These are phyloP conservation scores for Burhinus oedicnemus DNA, from an alignment of 2,113 vertebrate genomes.

Conservation along the genomic window DNA sequence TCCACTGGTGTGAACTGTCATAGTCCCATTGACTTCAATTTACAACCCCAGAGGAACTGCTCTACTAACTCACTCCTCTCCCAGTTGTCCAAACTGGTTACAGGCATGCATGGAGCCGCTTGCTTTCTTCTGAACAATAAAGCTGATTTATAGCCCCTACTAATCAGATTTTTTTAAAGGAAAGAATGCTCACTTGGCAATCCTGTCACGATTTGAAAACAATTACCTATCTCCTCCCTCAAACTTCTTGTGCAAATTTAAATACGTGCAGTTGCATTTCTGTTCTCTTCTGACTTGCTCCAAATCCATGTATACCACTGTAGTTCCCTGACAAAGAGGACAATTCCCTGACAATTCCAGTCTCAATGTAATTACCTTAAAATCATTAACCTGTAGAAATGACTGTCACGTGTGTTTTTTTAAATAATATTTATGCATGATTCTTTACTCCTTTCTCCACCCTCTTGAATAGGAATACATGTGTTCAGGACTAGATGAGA, in stretches of 20 bases:
- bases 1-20: neutral
- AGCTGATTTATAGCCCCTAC: neutral
- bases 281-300: neutral
- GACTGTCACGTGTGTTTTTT: accelerated
- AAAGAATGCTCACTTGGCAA: slow-evolving; percentile 1
- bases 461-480: neutral
- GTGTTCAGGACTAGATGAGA: neutral
- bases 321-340: neutral
- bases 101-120: neutral
- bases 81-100: neutral
- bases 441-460: neutral
- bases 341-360: no score
- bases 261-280: neutral
- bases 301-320: neutral
- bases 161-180: neutral
- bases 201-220: neutral
- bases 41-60: slow-evolving; percentile 8
- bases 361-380: neutral
- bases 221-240: neutral
- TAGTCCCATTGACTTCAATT: neutral
- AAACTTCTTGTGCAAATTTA: neutral
- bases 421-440: neutral
- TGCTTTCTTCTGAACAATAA: neutral
- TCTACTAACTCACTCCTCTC: neutral
- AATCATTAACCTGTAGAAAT: neutral